Evolutionary conservation across 1,140 invertebrate species (phyloP), one percentile per base, ranked within the genome.

Genomic region (Psilanteris sp.): DNA sequence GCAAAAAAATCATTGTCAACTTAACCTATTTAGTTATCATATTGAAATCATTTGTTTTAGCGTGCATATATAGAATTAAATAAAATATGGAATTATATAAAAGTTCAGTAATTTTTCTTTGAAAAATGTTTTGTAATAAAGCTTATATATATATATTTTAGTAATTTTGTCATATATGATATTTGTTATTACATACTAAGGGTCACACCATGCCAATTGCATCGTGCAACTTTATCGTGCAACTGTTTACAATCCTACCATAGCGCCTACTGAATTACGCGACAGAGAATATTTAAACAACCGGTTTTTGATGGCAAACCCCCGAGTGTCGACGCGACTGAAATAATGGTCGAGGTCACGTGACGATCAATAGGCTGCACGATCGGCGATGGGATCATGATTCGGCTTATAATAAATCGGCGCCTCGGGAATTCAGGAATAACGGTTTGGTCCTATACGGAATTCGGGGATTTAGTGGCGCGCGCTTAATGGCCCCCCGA

Each of bases 191-290:
- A n/a, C n/a, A n/a, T n/a, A n/a, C n/a, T n/a, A n/a, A n/a, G n/a
- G n/a, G n/a, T n/a, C n/a, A n/a, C n/a, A n/a, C n/a, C n/a, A n/a
- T n/a, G n/a, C n/a, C n/a, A n/a, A n/a, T n/a, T n/a, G n/a, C n/a
- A n/a, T n/a, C 18, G 37, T 34, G 20, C 41, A 31, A 44, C 20
- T n/a, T n/a, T n/a, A n/a, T n/a, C n/a, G n/a, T n/a, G 54, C 50
- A 64, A 48, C 55, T 72, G 73, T 66, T 76, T 70, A 44, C 62
- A 36, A 44, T 24, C 48, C 22, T 9, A 20, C 13, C 43, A 50
- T 11, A 22, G 18, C 52, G 32, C 64, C 77, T 76, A 64, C 75
- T 76, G 71, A 75, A 80, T 80, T 80, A 80, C 75, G 67, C 71
- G 57, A 73, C 13, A 44, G 36, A 6, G 34, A 62, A 66, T 59